Percentiles rank a stretch among this genome's conserved stretches.
These are phyloP conservation scores for Serilophus lunatus DNA, from an alignment of 2,113 vertebrate species.

Conservation along the genomic window DNA sequence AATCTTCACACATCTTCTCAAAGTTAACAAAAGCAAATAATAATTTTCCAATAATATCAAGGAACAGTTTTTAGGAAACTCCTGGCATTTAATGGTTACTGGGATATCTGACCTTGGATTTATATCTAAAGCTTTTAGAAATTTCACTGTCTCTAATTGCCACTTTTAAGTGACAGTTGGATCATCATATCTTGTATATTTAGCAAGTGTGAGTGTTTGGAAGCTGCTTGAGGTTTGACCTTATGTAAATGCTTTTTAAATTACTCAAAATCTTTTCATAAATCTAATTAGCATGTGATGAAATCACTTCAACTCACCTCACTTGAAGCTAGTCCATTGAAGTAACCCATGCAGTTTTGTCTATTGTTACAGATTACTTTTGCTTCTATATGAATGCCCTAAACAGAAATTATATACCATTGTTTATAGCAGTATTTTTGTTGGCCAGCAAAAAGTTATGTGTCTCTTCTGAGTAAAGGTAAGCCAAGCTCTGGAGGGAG, in stretches of 20 bases:
- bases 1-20: background rate
- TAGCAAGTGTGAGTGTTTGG: slow-evolving; percentile 45
- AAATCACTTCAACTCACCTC: slow-evolving; percentile 27
- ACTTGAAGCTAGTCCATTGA: slow-evolving; percentile 10
- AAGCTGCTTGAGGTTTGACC: slow-evolving; percentile 50
- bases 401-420: background rate
- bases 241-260: slow-evolving; percentile 62
- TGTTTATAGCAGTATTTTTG: slow-evolving; percentile 6
- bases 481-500: background rate
- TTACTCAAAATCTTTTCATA: slow-evolving; percentile 52
- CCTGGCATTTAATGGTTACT: background rate
- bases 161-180: slow-evolving; percentile 14
- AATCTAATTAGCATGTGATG: slow-evolving; percentile 39
- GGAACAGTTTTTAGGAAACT: background rate
- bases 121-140: slow-evolving; percentile 19
- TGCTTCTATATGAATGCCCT: background rate
- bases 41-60: background rate
- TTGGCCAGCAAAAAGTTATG: background rate
- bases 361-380: slow-evolving; percentile 5
- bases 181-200: slow-evolving; percentile 20
- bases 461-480: slow-evolving; percentile 19
- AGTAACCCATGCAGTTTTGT: background rate
- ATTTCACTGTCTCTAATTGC: slow-evolving; percentile 25
- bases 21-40: background rate
- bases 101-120: slow-evolving; percentile 8